Base-by-base conservation (phyloP, 2,888 invertebrate genomes). In the Gortyna flavago region DNA sequence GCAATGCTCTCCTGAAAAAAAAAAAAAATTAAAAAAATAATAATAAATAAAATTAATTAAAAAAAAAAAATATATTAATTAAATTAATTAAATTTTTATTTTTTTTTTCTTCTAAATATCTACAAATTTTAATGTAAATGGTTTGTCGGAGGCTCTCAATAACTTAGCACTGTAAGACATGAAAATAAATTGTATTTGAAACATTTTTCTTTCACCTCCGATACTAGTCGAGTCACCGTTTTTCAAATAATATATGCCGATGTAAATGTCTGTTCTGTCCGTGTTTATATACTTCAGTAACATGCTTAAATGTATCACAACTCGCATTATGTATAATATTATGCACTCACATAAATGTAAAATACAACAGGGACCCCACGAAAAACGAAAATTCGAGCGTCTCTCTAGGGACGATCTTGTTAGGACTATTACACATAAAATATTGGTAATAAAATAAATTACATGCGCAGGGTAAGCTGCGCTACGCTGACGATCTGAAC, bases 401-500 rank as follows among this genome's bases (percentile, higher is more conserved):
- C 13, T 21, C 11, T 57, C 16, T 38, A 66, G 2, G 3, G 25
- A 25, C 2, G 1, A 61, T 32, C n/a, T 16, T 38, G 25, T 38
- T n/a, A n/a, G 38, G 38, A 44, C 13, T 44, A 11, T 54, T n/a
- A 3, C n/a, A 62, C 25, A 18, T 11, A 32, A 62, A 32, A 21
- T 48, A 35, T 66, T 35, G n/a, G 13, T 35, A 66, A 71, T 73
- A 44, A 65, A 48, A 32, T 32, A 77, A 29, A n/a, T 48, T 25
- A 35, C 25, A 72, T 25, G 9, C 81, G 16, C 80, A 25, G 13
- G 16, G 48, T 65, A 80, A 79, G 51, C 25, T 44, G 21, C 51
- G 62, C 11, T 38, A 21, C 44, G 25, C 73, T 74, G 54, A 57
- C 29, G 64, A 65, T 81, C 81, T 44, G 81, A 81, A 78, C 25